phyloP scores from a whole-genome alignment of 2,888 invertebrate genomes.

The Alentia gelatinosa region DNA sequence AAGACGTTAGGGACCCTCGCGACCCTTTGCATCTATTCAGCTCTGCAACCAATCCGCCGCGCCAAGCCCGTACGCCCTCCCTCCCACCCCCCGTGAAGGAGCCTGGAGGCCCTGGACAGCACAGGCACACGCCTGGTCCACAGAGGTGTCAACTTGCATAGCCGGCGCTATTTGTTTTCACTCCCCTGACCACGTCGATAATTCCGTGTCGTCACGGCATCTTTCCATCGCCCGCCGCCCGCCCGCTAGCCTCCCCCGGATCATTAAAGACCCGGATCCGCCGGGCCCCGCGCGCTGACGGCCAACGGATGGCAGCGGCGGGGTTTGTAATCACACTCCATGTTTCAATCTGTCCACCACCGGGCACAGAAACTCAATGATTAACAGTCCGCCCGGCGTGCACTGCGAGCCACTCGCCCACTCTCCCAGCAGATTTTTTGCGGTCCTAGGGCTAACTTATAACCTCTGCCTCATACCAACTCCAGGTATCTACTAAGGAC shows the following conservation, averaged over 20 bases:
- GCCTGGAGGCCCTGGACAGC: neutral
- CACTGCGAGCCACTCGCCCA: neutral
- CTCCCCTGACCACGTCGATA: neutral
- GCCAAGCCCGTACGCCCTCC: too few relatives aligned
- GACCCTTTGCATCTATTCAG: too few relatives aligned
- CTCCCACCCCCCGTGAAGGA: neutral
- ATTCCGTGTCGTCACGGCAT: conserved; percentile 8
- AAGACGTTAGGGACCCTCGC: too few relatives aligned
- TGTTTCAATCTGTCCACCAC: neutral
- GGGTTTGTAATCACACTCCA: conserved; percentile 2
- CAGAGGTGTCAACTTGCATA: neutral
- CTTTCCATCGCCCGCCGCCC: neutral
- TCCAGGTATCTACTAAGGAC: too few relatives aligned
- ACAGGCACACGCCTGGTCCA: neutral
- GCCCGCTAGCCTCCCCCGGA: neutral
- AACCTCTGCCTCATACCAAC: too few relatives aligned
- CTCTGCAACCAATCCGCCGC: too few relatives aligned
- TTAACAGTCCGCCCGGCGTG: neutral
- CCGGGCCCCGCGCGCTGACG: neutral
- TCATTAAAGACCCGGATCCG: neutral
- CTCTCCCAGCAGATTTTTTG: too few relatives aligned
- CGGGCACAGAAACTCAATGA: neutral
- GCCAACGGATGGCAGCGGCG: neutral
- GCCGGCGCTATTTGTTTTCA: neutral
- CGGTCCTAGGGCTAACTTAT: too few relatives aligned